These are phyloP conservation scores for Anastatus disparis DNA, from an alignment of 1,140 invertebrate genomes.

Conservation along the genomic window DNA sequence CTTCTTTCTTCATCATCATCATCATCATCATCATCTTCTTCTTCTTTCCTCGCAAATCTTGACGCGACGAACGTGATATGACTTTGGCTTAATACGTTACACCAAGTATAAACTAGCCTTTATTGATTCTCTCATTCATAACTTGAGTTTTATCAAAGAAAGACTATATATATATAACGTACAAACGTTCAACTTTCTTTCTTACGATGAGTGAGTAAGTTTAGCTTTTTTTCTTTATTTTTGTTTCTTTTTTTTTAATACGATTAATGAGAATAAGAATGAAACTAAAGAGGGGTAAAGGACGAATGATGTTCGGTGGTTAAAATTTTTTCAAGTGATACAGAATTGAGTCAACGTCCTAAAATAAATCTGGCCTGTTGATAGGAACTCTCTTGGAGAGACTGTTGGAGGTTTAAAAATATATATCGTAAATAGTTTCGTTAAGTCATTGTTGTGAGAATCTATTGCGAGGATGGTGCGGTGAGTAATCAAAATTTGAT, in stretches of 20 bases:
- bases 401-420: slow-evolving; percentile 16
- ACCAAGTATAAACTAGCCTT: slow-evolving; percentile 4
- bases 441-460: slow-evolving; percentile 8
- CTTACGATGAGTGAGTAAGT: too few species aligned
- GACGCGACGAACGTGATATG: slow-evolving; percentile 45
- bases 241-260: not conserved
- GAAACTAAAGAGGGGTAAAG: not conserved
- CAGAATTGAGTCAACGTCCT: slow-evolving; percentile 19
- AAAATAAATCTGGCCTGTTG: slow-evolving; percentile 31
- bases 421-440: slow-evolving; percentile 11
- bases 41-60: slow-evolving; percentile 67
- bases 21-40: too few species aligned
- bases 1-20: too few species aligned
- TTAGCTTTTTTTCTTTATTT: not conserved
- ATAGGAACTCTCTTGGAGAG: too few species aligned
- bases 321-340: not conserved
- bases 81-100: not conserved
- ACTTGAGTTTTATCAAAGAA: slow-evolving; percentile 4
- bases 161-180: too few species aligned
- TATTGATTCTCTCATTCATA: slow-evolving; percentile 39
- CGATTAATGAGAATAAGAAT: not conserved
- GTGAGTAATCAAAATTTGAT: too few species aligned
- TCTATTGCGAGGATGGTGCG: too few species aligned
- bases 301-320: not conserved
- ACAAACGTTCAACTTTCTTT: not conserved